phyloP scores from a whole-genome alignment of 2,797 vertebrate species.

The Emydoidea blandingii region DNA sequence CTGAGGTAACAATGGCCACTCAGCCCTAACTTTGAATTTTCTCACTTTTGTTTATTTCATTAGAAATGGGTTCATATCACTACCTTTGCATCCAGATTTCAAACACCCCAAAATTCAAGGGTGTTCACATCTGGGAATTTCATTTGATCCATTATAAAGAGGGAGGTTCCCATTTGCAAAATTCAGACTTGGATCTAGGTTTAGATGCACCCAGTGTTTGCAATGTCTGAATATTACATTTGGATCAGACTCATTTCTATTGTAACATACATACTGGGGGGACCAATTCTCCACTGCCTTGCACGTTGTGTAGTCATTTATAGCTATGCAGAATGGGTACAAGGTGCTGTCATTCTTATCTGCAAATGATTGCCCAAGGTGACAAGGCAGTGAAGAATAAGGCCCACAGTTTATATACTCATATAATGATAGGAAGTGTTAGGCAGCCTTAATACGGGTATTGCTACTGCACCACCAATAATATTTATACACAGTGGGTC shows the following conservation, averaged over 20 bases:
- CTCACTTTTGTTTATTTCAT: neutral
- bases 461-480: neutral
- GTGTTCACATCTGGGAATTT: neutral
- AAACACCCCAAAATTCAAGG: neutral
- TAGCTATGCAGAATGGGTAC: neutral
- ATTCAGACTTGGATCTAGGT: neutral
- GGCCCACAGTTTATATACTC: fast-evolving
- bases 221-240: neutral
- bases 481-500: fast-evolving
- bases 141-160: neutral
- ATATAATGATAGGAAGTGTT: neutral
- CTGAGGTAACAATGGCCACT: neutral
- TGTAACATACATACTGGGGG: neutral
- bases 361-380: neutral
- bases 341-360: neutral
- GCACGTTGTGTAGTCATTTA: neutral
- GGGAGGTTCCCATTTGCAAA: neutral
- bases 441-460: neutral
- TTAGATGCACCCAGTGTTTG: neutral
- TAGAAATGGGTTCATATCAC: neutral
- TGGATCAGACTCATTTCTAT: neutral
- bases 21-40: neutral
- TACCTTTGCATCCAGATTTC: neutral
- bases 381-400: neutral
- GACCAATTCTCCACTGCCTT: neutral